Evolutionary conservation across 2,113 vertebrate genomes (phyloP).

Genomic region (Euleptes europaea): DNA sequence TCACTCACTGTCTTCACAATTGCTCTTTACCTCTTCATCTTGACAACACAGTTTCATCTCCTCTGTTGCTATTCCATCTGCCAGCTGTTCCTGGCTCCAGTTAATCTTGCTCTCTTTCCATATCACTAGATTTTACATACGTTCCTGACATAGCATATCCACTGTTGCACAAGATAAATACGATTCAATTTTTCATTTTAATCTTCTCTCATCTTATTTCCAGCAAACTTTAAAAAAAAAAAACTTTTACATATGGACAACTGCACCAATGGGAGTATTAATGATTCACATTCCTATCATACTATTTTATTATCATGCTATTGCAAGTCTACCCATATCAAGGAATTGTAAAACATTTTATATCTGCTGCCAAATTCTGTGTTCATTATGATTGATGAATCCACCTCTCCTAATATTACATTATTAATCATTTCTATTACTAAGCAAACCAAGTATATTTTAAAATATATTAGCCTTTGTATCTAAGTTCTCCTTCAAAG

Average conservation of each 20-base stretch:
- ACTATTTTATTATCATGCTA: conserved; percentile 10
- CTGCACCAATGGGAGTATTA: not conserved
- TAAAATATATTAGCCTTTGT: conserved; percentile 16
- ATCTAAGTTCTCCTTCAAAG: conserved; percentile 9
- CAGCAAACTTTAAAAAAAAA: not conserved
- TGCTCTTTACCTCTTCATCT: not conserved
- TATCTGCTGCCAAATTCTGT: conserved; percentile 15
- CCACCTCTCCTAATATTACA: conserved; percentile 12
- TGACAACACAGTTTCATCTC: conserved; percentile 1
- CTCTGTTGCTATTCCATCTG: not conserved
- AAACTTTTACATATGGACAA: not conserved
- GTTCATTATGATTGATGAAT: conserved; percentile 17
- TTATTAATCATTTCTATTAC: conserved; percentile 35
- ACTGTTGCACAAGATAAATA: not conserved
- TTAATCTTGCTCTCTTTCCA: not conserved
- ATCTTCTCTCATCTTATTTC: conserved; percentile 3
- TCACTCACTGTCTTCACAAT: not conserved
- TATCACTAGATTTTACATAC: not conserved
- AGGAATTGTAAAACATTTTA: conserved; percentile 11
- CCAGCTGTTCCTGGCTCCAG: not conserved
- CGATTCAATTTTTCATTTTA: not conserved
- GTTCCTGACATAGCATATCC: not conserved
- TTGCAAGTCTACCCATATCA: not conserved
- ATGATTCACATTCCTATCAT: conserved; percentile 10
- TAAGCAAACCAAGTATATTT: conserved; percentile 19